A percentile compares a stretch with the other conserved stretches of the same genome.
These are phyloP conservation scores for Alouatta palliata DNA, from an alignment of 2,113 vertebrate species.

Conservation along the genomic window DNA sequence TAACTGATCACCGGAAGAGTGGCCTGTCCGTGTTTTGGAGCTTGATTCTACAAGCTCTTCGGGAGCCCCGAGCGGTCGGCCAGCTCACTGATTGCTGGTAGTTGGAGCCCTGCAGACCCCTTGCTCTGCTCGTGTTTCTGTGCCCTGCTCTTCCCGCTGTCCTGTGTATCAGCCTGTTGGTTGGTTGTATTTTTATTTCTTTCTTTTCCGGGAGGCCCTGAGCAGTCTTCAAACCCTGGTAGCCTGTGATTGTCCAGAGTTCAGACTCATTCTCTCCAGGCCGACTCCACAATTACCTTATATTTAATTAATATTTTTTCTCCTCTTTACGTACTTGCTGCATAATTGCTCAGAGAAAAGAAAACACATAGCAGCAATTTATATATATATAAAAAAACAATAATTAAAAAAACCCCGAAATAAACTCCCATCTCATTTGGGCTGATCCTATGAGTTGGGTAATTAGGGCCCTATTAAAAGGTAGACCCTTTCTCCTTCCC, in stretches of 20 bases:
- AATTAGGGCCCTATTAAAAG: constrained; percentile 81
- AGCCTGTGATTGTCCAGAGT: constrained; percentile 57
- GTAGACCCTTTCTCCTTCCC: constrained; percentile 73
- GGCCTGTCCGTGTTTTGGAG: not conserved
- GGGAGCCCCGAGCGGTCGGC: not conserved
- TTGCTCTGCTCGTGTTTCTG: not conserved
- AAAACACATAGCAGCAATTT: constrained; percentile 79
- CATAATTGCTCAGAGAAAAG: constrained; percentile 84
- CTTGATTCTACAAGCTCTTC: no score
- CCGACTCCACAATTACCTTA: constrained; percentile 79
- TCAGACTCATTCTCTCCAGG: constrained; percentile 76
- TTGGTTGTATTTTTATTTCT: constrained; percentile 72
- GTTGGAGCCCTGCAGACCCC: not conserved
- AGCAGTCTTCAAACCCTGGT: constrained; percentile 70
- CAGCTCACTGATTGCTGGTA: not conserved
- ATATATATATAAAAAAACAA: constrained; percentile 82
- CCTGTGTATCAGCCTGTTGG: not conserved
- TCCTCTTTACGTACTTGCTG: constrained; percentile 78
- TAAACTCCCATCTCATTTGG: constrained; percentile 76
- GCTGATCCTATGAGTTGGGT: constrained; percentile 71
- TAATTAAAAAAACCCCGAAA: constrained; percentile 69
- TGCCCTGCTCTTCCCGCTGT: not conserved
- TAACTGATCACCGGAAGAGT: not conserved
- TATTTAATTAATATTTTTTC: constrained; percentile 82
- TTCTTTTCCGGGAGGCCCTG: constrained; percentile 67